Conservation (phyloP, 2,113 vertebrate genomes). For the Arothron firmamentum region DNA sequence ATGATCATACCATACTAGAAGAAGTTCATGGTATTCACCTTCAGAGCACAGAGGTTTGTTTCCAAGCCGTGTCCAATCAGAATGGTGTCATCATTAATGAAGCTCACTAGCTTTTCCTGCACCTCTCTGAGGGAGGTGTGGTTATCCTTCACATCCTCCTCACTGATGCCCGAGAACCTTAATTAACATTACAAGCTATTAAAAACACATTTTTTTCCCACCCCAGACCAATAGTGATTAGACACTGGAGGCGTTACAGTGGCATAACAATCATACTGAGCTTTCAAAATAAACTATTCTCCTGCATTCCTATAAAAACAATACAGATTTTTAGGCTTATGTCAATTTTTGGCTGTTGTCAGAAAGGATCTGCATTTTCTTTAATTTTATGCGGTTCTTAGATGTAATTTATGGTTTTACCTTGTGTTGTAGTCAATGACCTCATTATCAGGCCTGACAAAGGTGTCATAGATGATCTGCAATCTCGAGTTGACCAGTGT, state of each 20-base stretch:
- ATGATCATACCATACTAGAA: background rate
- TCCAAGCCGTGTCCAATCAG: constrained; percentile 79
- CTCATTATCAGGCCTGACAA: constrained; percentile 78
- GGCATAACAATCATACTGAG: too few species aligned
- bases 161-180: constrained; percentile 79
- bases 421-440: constrained; percentile 80
- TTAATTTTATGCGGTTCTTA: too few species aligned
- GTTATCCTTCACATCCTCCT: constrained; percentile 69
- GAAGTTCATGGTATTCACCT: constrained; percentile 69
- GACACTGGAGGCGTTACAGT: too few species aligned
- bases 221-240: too few species aligned
- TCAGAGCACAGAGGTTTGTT: constrained; percentile 73
- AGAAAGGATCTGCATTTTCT: background rate
- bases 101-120: constrained; percentile 73
- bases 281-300: background rate
- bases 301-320: background rate
- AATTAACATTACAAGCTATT: background rate
- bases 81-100: constrained; percentile 76
- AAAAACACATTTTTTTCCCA: background rate
- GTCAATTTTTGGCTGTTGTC: background rate
- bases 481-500: constrained; percentile 74
- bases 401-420: constrained; percentile 45
- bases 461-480: constrained; percentile 75
- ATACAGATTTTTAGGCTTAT: too few species aligned
- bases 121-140: constrained; percentile 68